These are phyloP conservation scores for Pao palembangensis DNA, from an alignment of 2,113 vertebrate genomes.

Conservation along the genomic window DNA sequence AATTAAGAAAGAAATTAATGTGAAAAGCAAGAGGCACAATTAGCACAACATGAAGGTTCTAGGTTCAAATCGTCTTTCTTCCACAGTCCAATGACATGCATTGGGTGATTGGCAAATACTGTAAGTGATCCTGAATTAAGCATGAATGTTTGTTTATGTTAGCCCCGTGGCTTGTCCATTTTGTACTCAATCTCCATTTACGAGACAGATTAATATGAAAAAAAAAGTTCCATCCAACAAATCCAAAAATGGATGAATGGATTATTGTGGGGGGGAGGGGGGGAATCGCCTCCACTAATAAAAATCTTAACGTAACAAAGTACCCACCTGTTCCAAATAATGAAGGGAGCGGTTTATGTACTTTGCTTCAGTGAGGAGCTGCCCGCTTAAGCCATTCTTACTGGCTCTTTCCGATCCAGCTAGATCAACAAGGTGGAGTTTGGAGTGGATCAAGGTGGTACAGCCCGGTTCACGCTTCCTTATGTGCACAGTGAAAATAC, in stretches of 20 bases:
- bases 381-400: conserved; percentile 88
- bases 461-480: conserved; percentile 89
- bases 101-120: too few species aligned
- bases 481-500: conserved; percentile 93
- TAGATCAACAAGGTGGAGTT: conserved; percentile 93
- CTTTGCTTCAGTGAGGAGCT: conserved; percentile 91
- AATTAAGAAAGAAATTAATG: background rate
- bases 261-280: background rate
- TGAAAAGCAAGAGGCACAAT: background rate
- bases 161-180: too few species aligned
- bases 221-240: too few species aligned
- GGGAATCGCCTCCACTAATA: background rate
- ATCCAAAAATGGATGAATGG: background rate
- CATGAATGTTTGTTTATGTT: too few species aligned
- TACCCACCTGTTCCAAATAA: conserved; percentile 90
- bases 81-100: too few species aligned
- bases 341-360: conserved; percentile 96
- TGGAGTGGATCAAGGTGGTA: conserved; percentile 81
- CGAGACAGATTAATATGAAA: too few species aligned
- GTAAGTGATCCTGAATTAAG: too few species aligned
- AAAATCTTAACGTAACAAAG: background rate
- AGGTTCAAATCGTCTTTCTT: too few species aligned
- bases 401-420: conserved; percentile 92
- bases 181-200: too few species aligned
- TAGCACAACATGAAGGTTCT: too few species aligned